Conservation (phyloP, 2,113 vertebrate species). For the Oreochromis tanganicae region DNA sequence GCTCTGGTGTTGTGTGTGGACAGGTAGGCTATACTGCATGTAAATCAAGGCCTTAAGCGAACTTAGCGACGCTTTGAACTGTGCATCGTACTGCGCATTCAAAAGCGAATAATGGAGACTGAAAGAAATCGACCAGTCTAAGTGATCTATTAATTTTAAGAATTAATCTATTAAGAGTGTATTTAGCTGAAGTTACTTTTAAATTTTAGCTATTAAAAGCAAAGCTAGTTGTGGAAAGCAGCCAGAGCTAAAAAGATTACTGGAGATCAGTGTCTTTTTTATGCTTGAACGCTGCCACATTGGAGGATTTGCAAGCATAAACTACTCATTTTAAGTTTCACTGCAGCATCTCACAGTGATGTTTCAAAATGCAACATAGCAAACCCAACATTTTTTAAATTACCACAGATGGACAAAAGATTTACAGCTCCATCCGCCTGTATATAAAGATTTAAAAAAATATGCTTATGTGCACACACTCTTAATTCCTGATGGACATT, state of each 20-base stretch:
- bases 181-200: neutral
- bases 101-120: fast-evolving
- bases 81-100: neutral
- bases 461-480: neutral
- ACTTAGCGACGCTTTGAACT: neutral
- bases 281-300: neutral
- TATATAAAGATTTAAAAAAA: neutral
- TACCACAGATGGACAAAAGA: neutral
- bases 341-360: neutral
- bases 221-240: neutral
- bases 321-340: neutral
- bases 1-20: neutral
- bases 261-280: neutral
- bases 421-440: neutral
- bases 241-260: neutral
- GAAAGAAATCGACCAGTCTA: neutral
- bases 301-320: neutral
- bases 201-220: neutral
- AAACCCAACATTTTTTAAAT: neutral
- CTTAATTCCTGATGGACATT: constrained; percentile 19
- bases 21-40: neutral
- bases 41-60: neutral
- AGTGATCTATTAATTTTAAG: neutral
- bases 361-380: neutral
- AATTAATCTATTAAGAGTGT: neutral